Conservation (phyloP, 2,113 vertebrate genomes). For the Zapornia atra region DNA sequence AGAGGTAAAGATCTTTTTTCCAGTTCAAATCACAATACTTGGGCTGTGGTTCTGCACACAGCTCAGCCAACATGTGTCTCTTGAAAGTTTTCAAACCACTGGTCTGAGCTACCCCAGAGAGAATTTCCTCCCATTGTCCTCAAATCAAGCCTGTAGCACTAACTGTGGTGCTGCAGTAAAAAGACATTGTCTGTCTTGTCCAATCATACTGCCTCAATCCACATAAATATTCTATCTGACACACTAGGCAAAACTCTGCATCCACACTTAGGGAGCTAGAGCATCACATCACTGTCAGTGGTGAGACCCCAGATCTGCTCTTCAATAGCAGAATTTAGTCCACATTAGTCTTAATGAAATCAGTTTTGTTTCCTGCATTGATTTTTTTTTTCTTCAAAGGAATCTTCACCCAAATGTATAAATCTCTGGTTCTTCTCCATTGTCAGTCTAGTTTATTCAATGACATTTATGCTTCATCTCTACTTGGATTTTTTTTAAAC, state of each 20-base stretch:
- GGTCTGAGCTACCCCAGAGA: neutral
- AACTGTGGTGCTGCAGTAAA: neutral
- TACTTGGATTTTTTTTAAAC: neutral
- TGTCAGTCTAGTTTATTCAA: neutral
- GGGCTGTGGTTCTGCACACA: neutral
- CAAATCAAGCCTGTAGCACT: neutral
- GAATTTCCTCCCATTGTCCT: neutral
- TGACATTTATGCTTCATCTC: neutral
- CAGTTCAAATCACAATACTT: neutral
- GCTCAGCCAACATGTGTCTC: accelerated
- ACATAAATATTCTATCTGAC: neutral
- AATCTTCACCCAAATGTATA: neutral
- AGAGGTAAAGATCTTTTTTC: neutral
- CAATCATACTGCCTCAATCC: neutral
- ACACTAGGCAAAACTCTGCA: neutral
- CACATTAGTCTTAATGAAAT: neutral
- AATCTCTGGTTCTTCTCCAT: neutral
- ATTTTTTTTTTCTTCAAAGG: neutral
- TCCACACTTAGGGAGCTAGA: neutral
- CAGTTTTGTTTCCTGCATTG: neutral
- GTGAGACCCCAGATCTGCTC: neutral
- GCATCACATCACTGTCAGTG: neutral
- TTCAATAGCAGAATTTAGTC: neutral
- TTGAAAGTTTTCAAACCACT: neutral
- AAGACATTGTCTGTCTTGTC: neutral